Conservation (phyloP, 2,888 invertebrate genomes). For the Drosophila koepferae region DNA sequence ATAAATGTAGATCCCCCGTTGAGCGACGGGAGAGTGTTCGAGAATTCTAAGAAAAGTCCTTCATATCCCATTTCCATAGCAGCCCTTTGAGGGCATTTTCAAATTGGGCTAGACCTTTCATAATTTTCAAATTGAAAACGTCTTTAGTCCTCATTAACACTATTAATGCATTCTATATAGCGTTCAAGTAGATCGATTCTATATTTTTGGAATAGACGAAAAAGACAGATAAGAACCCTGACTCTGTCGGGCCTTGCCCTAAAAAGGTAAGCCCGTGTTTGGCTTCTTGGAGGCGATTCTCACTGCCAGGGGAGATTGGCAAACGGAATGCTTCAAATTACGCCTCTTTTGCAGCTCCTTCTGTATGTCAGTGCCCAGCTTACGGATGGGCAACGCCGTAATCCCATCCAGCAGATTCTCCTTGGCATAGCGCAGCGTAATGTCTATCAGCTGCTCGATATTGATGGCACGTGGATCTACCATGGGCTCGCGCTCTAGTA, state of each 20-base stretch:
- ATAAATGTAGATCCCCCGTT: background rate
- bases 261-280: slow-evolving; percentile 49
- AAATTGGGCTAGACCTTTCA: background rate
- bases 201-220: background rate
- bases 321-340: slow-evolving; percentile 54
- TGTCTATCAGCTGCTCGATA: slow-evolving; percentile 71
- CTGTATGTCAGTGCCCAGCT: slow-evolving; percentile 64
- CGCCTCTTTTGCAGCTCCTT: slow-evolving; percentile 68
- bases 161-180: background rate
- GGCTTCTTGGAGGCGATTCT: slow-evolving; percentile 63
- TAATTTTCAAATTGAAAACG: background rate
- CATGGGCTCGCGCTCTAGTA: slow-evolving; percentile 72
- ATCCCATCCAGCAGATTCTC: slow-evolving; percentile 82
- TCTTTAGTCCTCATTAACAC: background rate
- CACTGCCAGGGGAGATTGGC: slow-evolving; percentile 63
- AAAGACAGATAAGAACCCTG: background rate
- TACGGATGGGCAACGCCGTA: slow-evolving; percentile 76
- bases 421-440: slow-evolving; percentile 71
- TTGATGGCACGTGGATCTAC: slow-evolving; percentile 80
- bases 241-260: background rate
- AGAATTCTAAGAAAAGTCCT: background rate
- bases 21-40: background rate
- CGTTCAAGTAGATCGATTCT: background rate
- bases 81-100: no score
- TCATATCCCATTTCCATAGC: no score